Percentiles rank a stretch among this genome's conserved stretches.
Evolutionary conservation across 1,140 invertebrate species (phyloP).

Genomic region (Camponotus floridanus): DNA sequence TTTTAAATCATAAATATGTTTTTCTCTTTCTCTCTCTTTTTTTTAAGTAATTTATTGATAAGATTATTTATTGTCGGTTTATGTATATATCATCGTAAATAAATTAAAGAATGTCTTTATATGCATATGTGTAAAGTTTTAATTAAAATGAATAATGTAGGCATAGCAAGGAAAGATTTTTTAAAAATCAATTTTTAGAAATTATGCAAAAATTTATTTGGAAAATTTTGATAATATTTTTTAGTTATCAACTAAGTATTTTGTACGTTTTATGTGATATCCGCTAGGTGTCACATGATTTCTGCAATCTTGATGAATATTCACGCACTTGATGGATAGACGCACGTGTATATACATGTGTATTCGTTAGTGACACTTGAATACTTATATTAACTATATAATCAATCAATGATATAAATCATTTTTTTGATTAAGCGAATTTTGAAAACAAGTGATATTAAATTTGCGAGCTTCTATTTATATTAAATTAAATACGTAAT

Average conservation of each 20-base stretch:
- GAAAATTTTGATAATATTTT: background rate
- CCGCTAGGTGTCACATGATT: conserved; percentile 65
- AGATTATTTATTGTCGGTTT: background rate
- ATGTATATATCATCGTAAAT: background rate
- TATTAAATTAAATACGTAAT: background rate
- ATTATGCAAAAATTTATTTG: background rate
- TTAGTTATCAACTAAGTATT: conserved; percentile 60
- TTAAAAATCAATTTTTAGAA: background rate
- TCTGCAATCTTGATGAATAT: conserved; percentile 4
- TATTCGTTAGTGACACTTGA: background rate
- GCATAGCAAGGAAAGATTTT: background rate
- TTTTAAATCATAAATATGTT: background rate
- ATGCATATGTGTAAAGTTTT: background rate
- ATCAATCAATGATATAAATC: conserved; percentile 9
- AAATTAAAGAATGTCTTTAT: background rate
- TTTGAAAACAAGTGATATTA: background rate
- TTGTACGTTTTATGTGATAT: background rate
- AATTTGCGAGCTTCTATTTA: too few relatives aligned
- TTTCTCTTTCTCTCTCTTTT: background rate
- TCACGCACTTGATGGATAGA: too few relatives aligned
- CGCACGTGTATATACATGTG: background rate
- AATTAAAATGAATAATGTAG: background rate
- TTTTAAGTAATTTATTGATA: background rate
- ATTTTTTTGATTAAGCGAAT: background rate
- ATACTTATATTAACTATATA: background rate